Percentiles rank a stretch among this genome's conserved stretches.
Evolutionary conservation across 2,888 invertebrate species (phyloP).

Genomic region (Polyploca ridens): DNA sequence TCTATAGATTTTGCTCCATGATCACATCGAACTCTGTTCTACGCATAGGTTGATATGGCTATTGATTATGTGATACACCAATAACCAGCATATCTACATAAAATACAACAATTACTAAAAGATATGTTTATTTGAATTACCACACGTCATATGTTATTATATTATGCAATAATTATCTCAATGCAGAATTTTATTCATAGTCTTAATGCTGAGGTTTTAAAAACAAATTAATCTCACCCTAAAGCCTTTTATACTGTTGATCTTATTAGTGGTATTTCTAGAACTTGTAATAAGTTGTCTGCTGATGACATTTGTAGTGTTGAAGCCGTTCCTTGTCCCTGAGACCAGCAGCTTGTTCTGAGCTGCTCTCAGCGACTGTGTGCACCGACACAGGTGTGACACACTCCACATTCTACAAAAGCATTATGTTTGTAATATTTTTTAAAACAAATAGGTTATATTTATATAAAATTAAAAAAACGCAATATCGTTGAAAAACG

Average conservation of each 20-base stretch:
- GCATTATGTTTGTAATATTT: not conserved
- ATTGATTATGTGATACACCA: too few relatives aligned
- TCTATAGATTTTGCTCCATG: too few relatives aligned
- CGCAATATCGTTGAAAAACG: not conserved
- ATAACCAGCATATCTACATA: too few relatives aligned
- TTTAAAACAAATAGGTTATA: not conserved
- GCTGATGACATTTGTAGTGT: constrained; percentile 42
- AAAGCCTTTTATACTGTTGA: constrained; percentile 44
- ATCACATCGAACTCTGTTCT: too few relatives aligned
- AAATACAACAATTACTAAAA: too few relatives aligned
- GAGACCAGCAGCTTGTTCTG: constrained; percentile 51
- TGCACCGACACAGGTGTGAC: constrained; percentile 63
- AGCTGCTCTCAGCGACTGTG: constrained; percentile 47
- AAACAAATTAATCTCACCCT: constrained; percentile 50
- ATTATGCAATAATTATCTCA: too few relatives aligned
- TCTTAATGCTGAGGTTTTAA: too few relatives aligned
- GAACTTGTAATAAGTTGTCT: constrained; percentile 59
- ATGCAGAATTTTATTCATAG: too few relatives aligned
- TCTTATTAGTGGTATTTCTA: constrained; percentile 37
- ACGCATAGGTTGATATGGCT: too few relatives aligned
- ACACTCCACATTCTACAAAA: constrained; percentile 60
- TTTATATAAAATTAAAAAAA: not conserved
- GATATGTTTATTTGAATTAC: too few relatives aligned
- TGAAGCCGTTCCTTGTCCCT: constrained; percentile 45
- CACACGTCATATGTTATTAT: too few relatives aligned